Conservation (phyloP, 2,888 invertebrate species). For the Chymomyza amoena region DNA sequence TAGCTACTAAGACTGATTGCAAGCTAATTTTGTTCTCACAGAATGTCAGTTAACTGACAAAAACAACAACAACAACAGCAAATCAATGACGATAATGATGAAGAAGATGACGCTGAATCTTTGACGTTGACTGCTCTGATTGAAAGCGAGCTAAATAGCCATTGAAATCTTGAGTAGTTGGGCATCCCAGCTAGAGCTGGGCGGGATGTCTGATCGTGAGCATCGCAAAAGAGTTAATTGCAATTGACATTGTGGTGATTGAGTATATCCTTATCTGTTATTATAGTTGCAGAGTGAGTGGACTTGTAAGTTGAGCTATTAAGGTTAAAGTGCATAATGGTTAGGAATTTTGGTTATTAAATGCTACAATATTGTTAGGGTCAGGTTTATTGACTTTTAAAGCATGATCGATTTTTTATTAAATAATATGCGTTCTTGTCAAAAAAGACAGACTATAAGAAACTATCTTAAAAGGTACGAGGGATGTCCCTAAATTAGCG, state of each 20-base stretch:
- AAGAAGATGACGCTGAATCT: slow-evolving; percentile 16
- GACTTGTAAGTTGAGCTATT: not conserved
- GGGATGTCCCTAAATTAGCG: no score
- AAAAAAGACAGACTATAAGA: no score
- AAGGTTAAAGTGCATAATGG: no score
- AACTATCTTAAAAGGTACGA: no score
- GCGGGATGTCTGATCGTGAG: not conserved
- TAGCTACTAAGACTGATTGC: slow-evolving; percentile 13
- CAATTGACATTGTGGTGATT: not conserved
- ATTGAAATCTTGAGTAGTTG: slow-evolving; percentile 44
- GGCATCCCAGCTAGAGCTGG: not conserved
- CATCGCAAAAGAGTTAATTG: not conserved
- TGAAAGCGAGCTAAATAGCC: slow-evolving; percentile 37
- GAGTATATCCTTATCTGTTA: not conserved
- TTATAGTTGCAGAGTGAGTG: not conserved
- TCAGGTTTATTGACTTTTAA: no score
- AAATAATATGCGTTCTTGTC: no score
- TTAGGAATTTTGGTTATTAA: no score
- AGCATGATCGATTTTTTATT: no score
- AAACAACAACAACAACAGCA: not conserved
- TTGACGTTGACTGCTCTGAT: slow-evolving; percentile 32
- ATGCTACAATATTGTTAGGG: no score
- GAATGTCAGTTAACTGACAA: slow-evolving; percentile 40
- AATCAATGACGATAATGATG: slow-evolving; percentile 28
- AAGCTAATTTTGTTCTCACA: slow-evolving; percentile 59